These are phyloP conservation scores for Cephalopterus ornatus DNA, from an alignment of 2,113 vertebrate genomes.

Conservation along the genomic window DNA sequence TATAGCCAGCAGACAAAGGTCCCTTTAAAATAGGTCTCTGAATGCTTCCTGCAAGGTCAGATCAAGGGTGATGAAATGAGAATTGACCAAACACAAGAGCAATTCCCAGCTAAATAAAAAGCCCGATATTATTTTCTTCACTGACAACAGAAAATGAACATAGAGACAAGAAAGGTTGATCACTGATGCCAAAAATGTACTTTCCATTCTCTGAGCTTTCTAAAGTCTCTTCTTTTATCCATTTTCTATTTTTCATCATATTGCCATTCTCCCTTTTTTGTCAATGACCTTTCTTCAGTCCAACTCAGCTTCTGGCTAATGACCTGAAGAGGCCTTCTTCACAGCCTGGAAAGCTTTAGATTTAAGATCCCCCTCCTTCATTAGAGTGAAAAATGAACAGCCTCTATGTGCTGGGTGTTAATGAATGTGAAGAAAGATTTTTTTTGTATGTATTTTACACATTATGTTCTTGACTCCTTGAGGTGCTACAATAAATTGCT, in stretches of 20 bases:
- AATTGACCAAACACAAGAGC: slow-evolving; percentile 87
- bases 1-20: slow-evolving; percentile 67
- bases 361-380: slow-evolving; percentile 81
- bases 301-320: slow-evolving; percentile 77
- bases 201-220: slow-evolving; percentile 70
- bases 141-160: slow-evolving; percentile 72
- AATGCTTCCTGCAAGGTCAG: slow-evolving; percentile 82
- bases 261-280: slow-evolving; percentile 75
- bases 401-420: slow-evolving; percentile 82
- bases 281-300: slow-evolving; percentile 82
- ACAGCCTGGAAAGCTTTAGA: slow-evolving; percentile 79
- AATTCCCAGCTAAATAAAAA: slow-evolving; percentile 78
- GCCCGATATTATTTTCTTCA: slow-evolving; percentile 75
- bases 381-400: slow-evolving; percentile 81
- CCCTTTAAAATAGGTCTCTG: slow-evolving; percentile 78
- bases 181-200: slow-evolving; percentile 74
- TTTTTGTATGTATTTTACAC: slow-evolving; percentile 87
- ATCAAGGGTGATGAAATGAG: slow-evolving; percentile 88
- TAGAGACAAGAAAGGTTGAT: slow-evolving; percentile 77
- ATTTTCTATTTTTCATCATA: slow-evolving; percentile 75
- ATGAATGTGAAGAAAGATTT: slow-evolving; percentile 87
- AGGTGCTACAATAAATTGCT: slow-evolving; percentile 88
- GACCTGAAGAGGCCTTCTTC: slow-evolving; percentile 83
- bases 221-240: slow-evolving; percentile 75
- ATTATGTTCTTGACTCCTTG: slow-evolving; percentile 95